Conservation (phyloP, 2,797 vertebrate species). For the Tolypeutes matacus region DNA sequence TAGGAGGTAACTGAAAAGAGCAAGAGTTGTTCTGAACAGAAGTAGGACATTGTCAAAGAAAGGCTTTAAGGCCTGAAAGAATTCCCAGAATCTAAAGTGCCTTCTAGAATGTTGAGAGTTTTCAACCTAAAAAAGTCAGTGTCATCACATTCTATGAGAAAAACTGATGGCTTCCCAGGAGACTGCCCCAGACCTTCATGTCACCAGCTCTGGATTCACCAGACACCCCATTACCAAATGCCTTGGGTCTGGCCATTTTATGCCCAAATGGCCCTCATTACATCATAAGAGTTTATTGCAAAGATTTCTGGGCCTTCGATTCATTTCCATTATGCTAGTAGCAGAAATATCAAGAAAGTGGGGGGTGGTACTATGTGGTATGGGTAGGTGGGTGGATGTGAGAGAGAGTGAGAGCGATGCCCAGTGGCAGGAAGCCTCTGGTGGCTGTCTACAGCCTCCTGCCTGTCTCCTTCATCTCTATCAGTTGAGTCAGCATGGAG, state of each 20-base stretch:
- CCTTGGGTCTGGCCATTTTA: not conserved
- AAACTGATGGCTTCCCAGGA: conserved; percentile 61
- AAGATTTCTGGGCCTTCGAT: not conserved
- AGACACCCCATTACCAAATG: conserved; percentile 19
- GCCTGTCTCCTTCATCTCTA: not conserved
- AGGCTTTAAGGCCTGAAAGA: not conserved
- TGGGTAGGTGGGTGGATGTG: not conserved
- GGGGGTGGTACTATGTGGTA: not conserved
- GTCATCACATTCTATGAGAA: not conserved
- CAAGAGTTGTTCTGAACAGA: not conserved
- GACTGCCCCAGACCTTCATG: not conserved
- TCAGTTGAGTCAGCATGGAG: not conserved
- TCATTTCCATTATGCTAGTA: not conserved
- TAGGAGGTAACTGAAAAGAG: not conserved
- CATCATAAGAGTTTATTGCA: not conserved
- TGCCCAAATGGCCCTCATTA: not conserved
- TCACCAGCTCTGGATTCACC: conserved; percentile 27
- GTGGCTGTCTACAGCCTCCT: not conserved
- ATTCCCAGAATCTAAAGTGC: conserved; percentile 55
- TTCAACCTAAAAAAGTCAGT: conserved; percentile 48
- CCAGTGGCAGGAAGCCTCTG: not conserved
- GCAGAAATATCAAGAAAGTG: not conserved
- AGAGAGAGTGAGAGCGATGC: not conserved
- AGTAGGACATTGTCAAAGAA: conserved; percentile 4
- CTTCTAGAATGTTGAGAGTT: conserved; percentile 51